Evolutionary conservation across 1,140 invertebrate species (phyloP), one percentile per base, ranked within the genome.

Genomic region (Monochamus saltuarius): DNA sequence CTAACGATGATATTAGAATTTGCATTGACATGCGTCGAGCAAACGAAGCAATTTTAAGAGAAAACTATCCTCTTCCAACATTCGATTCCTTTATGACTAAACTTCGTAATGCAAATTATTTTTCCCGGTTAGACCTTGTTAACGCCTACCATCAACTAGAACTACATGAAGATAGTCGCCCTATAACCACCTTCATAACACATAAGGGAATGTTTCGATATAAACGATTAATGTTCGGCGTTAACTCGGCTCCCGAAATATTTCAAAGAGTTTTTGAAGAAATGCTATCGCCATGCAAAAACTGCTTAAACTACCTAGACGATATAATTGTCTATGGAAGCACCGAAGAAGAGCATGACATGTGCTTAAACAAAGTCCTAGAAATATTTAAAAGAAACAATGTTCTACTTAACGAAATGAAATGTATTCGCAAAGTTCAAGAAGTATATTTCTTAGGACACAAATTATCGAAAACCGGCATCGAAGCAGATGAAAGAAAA

Each of bases 101-200:
- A 40, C 38, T 51, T 10, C 9, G 22, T 42, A 50, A 55, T 45
- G 53, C 59, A 17, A 65, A 35, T 43, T 40, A 51, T 16, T 63
- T 68, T 49, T 66, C 63, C 13, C 11, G 46, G 37, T 7, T 63
- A 9, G 56, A 68, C 47, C 39, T 66, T 9, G 45, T 37, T 11
- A 11, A 57, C 6, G 59, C 50, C n/a, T 63, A 56, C 34, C 60
- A 63, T 35, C 63, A 63, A 49, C 14, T 62, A 39, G 40, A 51
- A 46, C 42, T 68, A 11, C 37, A 52, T 29, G 46, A 47, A 43
- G 56, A 74, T 17, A 67, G 65, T 22, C 52, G 71, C 13, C 49
- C 70, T 39, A 74, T 77, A 39, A 78, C 76, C n/a, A 74, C 74
- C 29, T 76, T 77, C 63, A 69, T 69, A 19, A 72, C 68, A 16